Percentiles rank a stretch among this genome's conserved stretches.
Conservation (phyloP, 1,140 invertebrate species). For the Polypedilum pembai region DNA sequence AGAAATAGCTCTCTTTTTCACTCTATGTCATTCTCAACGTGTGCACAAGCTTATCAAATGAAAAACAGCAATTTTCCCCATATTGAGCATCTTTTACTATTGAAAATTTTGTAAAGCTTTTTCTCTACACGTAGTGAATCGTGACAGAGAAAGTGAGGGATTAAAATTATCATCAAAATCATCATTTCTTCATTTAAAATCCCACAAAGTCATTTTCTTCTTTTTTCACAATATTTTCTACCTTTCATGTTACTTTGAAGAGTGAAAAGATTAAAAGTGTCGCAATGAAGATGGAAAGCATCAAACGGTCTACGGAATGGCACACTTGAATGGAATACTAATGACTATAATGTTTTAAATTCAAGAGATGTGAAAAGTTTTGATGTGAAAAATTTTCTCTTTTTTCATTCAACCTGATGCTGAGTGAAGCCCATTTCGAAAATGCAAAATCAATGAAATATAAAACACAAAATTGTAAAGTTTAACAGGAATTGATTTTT, state of each 20-base stretch:
- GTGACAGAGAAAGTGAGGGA: too few species aligned
- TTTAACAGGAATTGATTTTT: too few species aligned
- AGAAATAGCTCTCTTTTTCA: neutral
- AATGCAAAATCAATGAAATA: too few species aligned
- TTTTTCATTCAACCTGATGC: too few species aligned
- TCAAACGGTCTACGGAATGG: slow-evolving; percentile 5
- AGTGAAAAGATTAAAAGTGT: slow-evolving; percentile 13
- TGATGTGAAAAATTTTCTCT: too few species aligned
- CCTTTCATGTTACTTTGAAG: neutral
- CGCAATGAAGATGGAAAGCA: slow-evolving; percentile 1
- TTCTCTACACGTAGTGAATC: too few species aligned
- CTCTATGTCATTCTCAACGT: neutral
- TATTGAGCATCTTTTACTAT: too few species aligned
- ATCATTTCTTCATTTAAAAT: neutral
- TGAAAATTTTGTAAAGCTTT: too few species aligned
- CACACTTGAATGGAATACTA: slow-evolving; percentile 17
- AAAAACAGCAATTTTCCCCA: neutral
- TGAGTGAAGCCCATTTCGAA: too few species aligned
- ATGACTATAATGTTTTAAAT: neutral
- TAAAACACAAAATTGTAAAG: too few species aligned
- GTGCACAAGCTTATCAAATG: slow-evolving; percentile 2
- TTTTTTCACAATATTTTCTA: neutral
- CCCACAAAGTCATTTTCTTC: neutral
- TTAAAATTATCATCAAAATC: too few species aligned
- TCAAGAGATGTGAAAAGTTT: too few species aligned